A percentile compares a stretch with the other conserved stretches of the same genome.
Conservation (phyloP, 2,113 vertebrate species). For the Cairina moschata region DNA sequence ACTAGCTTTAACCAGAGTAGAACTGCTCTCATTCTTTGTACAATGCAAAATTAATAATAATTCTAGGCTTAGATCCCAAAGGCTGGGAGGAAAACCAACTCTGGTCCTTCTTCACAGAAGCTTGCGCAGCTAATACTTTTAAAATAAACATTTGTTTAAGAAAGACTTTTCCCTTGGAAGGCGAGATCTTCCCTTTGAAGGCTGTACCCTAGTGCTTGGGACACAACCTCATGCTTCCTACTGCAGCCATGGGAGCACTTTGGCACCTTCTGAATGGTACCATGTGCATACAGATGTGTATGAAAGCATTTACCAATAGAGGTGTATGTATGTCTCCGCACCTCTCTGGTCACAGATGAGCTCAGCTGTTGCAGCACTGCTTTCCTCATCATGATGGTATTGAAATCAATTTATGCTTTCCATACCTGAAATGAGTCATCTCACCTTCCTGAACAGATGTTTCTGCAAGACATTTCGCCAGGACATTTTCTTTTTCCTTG, state of each 20-base stretch:
- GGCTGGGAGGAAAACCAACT: not conserved
- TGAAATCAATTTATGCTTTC: not conserved
- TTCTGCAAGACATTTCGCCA: not conserved
- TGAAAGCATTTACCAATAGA: not conserved
- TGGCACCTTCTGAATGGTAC: not conserved
- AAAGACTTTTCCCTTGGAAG: not conserved
- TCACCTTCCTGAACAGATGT: not conserved
- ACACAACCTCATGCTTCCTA: rapidly evolving
- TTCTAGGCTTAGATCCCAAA: not conserved
- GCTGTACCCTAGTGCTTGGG: not conserved
- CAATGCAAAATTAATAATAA: not conserved
- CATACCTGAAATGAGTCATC: not conserved
- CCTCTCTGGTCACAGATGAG: not conserved
- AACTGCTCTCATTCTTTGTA: not conserved
- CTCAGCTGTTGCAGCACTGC: not conserved
- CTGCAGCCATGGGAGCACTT: not conserved
- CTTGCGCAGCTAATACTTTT: not conserved
- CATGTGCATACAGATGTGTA: rapidly evolving
- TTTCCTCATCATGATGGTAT: too few relatives aligned
- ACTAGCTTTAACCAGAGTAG: not conserved
- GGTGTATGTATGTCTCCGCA: not conserved
- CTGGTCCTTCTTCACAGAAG: not conserved
- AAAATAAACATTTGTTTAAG: not conserved
- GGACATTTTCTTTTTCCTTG: not conserved
- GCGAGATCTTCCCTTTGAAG: not conserved